Conservation (phyloP, 1,140 invertebrate genomes). For the Teleopsis dalmanni region DNA sequence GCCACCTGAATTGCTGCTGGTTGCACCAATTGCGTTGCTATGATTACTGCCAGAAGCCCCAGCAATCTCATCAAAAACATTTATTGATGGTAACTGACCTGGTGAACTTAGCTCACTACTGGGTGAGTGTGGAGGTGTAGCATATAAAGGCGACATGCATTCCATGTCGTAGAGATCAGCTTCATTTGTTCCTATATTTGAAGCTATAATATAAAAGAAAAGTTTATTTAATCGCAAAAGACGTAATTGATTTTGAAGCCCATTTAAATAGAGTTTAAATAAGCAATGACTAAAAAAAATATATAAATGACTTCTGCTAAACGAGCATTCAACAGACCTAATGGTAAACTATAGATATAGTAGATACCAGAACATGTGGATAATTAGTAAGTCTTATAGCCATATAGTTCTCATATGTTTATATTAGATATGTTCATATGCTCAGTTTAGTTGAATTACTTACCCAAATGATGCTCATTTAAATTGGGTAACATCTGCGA, state of each 20-base stretch:
- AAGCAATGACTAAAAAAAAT: neutral
- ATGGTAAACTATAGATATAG: no score
- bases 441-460: neutral
- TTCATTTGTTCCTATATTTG: conserved; percentile 34
- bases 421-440: no score
- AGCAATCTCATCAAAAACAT: conserved; percentile 47
- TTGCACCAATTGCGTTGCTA: conserved; percentile 21
- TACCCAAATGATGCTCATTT: conserved; percentile 41
- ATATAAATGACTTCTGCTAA: no score
- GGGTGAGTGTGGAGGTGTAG: conserved; percentile 76
- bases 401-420: no score
- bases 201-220: conserved; percentile 16
- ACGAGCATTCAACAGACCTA: no score
- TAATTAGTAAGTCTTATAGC: no score
- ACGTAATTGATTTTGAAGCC: neutral
- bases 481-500: conserved; percentile 42
- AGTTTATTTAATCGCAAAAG: no score
- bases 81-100: conserved; percentile 47
- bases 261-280: neutral
- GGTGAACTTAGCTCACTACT: conserved; percentile 58
- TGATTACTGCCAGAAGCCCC: conserved; percentile 23
- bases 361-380: no score
- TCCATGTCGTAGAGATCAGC: conserved; percentile 44
- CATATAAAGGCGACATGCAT: conserved; percentile 63
- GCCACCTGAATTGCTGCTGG: conserved; percentile 17